These are phyloP conservation scores for Brachyistius frenatus DNA, from an alignment of 2,113 vertebrate genomes.

Conservation along the genomic window DNA sequence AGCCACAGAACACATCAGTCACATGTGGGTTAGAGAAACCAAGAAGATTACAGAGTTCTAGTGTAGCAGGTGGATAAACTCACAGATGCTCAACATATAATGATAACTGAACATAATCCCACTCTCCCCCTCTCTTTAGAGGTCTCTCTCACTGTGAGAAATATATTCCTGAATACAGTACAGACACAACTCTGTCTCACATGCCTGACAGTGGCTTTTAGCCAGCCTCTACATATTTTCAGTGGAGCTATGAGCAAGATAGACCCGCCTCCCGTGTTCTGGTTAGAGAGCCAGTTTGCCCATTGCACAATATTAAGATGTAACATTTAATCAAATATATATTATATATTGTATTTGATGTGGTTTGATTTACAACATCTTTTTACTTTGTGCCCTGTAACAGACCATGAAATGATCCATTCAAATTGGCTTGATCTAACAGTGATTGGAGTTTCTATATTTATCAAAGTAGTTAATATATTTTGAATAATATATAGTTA, in stretches of 20 bases:
- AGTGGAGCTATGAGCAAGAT: not conserved
- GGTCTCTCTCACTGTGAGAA: conserved; percentile 35
- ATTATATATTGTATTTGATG: too few relatives aligned
- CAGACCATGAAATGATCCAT: too few relatives aligned
- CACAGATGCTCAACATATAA: conserved; percentile 60
- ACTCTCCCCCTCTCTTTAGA: not conserved
- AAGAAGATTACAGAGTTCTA: conserved; percentile 69
- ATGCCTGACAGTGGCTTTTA: conserved; percentile 16
- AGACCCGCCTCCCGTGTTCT: not conserved
- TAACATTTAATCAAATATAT: too few relatives aligned
- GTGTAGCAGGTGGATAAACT: conserved; percentile 82
- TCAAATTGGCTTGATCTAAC: too few relatives aligned
- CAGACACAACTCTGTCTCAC: conserved; percentile 21
- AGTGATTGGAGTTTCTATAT: not conserved
- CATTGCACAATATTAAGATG: not conserved
- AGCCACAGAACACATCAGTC: conserved; percentile 71
- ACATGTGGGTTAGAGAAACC: conserved; percentile 69
- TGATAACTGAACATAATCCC: conserved; percentile 31
- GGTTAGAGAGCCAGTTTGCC: not conserved
- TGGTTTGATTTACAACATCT: too few relatives aligned
- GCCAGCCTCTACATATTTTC: not conserved
- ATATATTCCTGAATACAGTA: conserved; percentile 22
- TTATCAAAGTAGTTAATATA: not conserved
- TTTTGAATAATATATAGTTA: too few relatives aligned
- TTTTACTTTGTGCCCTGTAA: too few relatives aligned